These are phyloP conservation scores for Gastracanthus pulcherrimus DNA, from an alignment of 2,888 invertebrate genomes.

Conservation along the genomic window DNA sequence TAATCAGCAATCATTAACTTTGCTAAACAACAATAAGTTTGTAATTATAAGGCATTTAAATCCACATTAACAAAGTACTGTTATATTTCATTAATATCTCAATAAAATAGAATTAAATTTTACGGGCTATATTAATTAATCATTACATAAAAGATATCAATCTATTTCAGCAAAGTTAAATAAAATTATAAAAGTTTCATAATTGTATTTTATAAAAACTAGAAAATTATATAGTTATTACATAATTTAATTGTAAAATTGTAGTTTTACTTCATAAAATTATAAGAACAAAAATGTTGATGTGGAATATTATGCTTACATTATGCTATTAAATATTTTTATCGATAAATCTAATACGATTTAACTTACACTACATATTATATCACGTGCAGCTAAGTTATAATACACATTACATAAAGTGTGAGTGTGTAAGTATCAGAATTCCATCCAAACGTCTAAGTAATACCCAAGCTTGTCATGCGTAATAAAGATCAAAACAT, in stretches of 20 bases:
- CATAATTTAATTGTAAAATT: background rate
- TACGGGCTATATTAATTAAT: background rate
- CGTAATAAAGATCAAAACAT: background rate
- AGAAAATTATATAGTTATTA: background rate
- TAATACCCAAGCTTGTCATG: background rate
- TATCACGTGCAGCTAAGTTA: background rate
- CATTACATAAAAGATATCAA: background rate
- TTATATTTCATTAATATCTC: background rate
- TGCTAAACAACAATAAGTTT: too few relatives aligned
- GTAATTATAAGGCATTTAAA: too few relatives aligned
- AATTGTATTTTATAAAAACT: too few relatives aligned
- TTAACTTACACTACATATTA: constrained; percentile 20
- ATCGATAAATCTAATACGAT: constrained; percentile 8
- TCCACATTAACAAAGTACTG: too few relatives aligned
- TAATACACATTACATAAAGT: constrained; percentile 3
- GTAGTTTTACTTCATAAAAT: background rate
- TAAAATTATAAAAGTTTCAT: background rate
- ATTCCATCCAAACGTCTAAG: background rate
- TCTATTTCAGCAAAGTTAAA: background rate
- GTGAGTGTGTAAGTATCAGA: background rate
- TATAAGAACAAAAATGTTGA: background rate
- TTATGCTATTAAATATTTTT: background rate
- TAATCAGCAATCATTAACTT: too few relatives aligned
- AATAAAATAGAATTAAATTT: background rate
- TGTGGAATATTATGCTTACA: background rate